Base-by-base conservation (phyloP, 2,888 invertebrate genomes). In the Morpho achilles region DNA sequence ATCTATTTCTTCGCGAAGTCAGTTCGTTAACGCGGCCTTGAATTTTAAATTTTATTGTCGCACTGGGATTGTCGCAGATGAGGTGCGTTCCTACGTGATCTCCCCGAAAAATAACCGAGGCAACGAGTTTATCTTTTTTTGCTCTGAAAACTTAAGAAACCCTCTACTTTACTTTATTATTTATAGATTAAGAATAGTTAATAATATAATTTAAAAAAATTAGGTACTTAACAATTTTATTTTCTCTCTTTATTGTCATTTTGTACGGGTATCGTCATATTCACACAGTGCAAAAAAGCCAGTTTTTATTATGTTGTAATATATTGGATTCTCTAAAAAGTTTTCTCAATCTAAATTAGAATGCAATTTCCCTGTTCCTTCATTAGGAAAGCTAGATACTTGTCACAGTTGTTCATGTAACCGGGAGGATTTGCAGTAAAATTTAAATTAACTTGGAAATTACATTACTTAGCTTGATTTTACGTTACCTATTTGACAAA, bases 21-120 rank as follows among this genome's bases (percentile, higher is more conserved):
- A 85, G 89, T 90, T 90, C 87, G 89, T 90, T 90, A 90, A 88
- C 88, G 85, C 86, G 89, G 85, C 90, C 90, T 90, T 89, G 90
- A 90, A 90, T 90, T 90, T 90, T 90, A 90, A 89, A 89, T 90
- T 87, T 90, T 90, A 89, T 89, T 80, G 84, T 69, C 87, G 88
- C 82, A 75, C 67, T 63, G 89, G 90, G 89, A 89, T 67, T 72
- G 64, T 79, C 77, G 75, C 79, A 87, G 88, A 87, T 88, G 88
- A 90, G 87, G 88, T 87, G 89, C 86, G 86, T 87, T 86, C 84
- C 87, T 87, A 84, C 85, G 87, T 83, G 86, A 79, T 82, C 80
- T 86, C 84, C 82, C 83, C 75, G 71, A 84, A 82, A 87, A 84
- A 87, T 87, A 85, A 85, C 82, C 71, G 70, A 76, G 73, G 76